Evolutionary conservation across 2,113 vertebrate species (phyloP).

Genomic region (Gracilinanus agilis): DNA sequence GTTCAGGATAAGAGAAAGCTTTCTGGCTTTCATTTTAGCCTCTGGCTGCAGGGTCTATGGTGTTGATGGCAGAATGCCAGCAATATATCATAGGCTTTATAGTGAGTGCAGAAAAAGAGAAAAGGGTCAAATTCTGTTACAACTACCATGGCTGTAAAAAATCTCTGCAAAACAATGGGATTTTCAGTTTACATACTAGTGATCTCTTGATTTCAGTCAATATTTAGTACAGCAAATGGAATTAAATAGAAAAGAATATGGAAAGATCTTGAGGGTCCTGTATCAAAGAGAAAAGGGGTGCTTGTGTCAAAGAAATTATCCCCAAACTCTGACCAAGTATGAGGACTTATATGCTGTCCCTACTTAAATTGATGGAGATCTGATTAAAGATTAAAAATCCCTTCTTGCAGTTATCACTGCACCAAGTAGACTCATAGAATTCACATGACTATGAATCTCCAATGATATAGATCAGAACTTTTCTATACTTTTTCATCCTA

Average conservation of each 20-base stretch:
- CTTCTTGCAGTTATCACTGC: not conserved
- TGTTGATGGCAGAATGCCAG: not conserved
- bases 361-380: not conserved
- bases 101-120: not conserved
- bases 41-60: not conserved
- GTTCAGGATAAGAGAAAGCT: not conserved
- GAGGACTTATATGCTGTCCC: not conserved
- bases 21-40: constrained; percentile 2
- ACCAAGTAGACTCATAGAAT: not conserved
- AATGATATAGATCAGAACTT: not conserved
- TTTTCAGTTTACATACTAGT: not conserved
- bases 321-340: not conserved
- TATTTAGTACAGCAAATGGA: not conserved
- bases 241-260: not conserved
- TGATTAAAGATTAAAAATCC: not conserved
- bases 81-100: not conserved
- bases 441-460: not conserved
- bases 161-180: not conserved
- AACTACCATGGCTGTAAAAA: not conserved
- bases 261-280: not conserved
- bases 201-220: not conserved
- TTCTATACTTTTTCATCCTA: not conserved
- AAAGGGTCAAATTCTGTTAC: not conserved
- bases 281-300: not conserved
- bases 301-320: not conserved